Conservation (phyloP, 2,113 vertebrate genomes). For the Apus apus region DNA sequence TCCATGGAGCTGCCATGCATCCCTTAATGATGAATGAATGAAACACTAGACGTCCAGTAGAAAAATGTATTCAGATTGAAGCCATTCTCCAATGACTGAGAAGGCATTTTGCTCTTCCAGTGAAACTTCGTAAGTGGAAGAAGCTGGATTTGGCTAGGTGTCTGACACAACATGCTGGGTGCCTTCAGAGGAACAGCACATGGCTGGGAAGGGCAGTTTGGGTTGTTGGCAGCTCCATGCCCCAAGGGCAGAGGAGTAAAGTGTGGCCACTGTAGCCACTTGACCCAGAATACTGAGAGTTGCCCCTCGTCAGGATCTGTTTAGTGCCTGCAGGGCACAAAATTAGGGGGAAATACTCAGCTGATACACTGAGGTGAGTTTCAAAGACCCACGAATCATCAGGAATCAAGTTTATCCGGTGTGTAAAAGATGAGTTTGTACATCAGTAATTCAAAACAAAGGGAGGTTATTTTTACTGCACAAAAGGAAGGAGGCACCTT, state of each 20-base stretch:
- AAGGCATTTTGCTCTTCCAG: not conserved
- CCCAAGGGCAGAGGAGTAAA: too few relatives aligned
- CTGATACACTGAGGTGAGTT: not conserved
- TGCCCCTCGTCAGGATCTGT: not conserved
- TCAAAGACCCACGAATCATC: not conserved
- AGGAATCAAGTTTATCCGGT: not conserved
- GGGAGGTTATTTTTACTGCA: not conserved
- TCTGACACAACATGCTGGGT: not conserved
- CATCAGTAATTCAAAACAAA: not conserved
- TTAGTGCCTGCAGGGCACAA: not conserved
- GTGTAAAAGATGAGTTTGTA: not conserved
- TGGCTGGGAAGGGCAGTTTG: not conserved
- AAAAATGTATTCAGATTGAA: not conserved
- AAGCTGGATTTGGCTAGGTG: not conserved
- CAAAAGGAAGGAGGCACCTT: not conserved
- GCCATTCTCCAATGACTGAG: not conserved
- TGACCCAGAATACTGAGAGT: not conserved
- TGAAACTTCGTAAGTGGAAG: not conserved
- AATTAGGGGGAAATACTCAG: not conserved
- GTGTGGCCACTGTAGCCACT: accelerated
- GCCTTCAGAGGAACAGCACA: not conserved
- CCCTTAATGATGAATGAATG: accelerated
- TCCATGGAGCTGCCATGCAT: not conserved
- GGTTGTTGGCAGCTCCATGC: not conserved
- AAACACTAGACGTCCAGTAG: not conserved